A percentile compares a stretch with the other conserved stretches of the same genome.
phyloP scores from a whole-genome alignment of 2,113 vertebrate species.

The Eira barbara region DNA sequence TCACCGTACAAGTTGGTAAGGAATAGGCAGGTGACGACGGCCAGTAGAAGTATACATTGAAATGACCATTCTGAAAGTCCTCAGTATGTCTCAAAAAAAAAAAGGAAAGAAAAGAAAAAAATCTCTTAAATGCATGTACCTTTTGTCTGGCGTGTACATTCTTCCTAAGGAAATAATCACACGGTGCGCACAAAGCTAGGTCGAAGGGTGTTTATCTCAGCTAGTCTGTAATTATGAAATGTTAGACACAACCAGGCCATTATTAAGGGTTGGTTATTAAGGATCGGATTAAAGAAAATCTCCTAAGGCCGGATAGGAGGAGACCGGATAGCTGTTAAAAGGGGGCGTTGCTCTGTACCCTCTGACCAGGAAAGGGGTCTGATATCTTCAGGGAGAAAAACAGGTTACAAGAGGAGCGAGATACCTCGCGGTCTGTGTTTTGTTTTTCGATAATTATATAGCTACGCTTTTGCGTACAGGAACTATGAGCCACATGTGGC shows the following conservation, averaged over 20 bases:
- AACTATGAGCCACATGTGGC: neutral
- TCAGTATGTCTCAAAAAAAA: no score
- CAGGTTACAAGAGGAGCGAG: neutral
- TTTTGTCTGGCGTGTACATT: neutral
- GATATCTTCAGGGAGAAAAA: neutral
- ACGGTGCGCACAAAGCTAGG: neutral
- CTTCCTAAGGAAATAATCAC: neutral
- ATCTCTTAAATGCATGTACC: neutral
- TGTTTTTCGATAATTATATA: neutral
- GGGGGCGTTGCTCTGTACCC: neutral
- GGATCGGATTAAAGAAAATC: neutral
- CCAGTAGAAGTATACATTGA: no score
- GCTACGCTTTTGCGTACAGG: neutral
- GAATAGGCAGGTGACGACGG: no score
- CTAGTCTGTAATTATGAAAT: neutral
- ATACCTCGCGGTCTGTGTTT: rapidly evolving
- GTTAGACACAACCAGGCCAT: neutral
- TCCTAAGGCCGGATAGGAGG: neutral
- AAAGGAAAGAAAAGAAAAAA: neutral
- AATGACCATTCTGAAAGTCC: neutral
- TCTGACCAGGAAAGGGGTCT: neutral
- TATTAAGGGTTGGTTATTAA: neutral
- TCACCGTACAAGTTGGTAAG: no score
- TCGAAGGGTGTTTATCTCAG: neutral
- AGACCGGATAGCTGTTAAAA: neutral